Conservation (phyloP, 2,113 vertebrate species). For the Herpetotheres cachinnans region DNA sequence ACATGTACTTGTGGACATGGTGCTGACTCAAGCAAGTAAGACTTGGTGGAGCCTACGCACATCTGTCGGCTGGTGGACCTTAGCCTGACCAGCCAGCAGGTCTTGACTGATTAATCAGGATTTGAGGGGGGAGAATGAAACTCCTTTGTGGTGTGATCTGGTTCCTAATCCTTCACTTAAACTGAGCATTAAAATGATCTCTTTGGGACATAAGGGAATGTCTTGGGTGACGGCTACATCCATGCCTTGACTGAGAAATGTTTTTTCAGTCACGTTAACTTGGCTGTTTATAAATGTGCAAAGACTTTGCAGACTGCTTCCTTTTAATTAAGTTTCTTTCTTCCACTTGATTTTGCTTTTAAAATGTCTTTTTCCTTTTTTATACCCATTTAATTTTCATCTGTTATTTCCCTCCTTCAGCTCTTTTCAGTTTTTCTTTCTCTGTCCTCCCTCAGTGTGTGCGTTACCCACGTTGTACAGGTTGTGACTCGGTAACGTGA, state of each 20-base stretch:
- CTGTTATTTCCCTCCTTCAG: not conserved
- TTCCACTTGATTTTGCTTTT: not conserved
- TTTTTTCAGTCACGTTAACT: not conserved
- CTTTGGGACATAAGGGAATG: not conserved
- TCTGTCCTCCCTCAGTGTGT: not conserved
- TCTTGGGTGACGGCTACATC: not conserved
- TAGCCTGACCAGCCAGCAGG: not conserved
- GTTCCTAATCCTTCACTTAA: not conserved
- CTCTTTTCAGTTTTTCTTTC: not conserved
- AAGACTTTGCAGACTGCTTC: not conserved
- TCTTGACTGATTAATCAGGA: not conserved
- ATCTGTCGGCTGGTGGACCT: fast-evolving
- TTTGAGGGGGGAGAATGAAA: not conserved
- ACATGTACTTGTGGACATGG: fast-evolving
- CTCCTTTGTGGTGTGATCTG: not conserved
- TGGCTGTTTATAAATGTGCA: not conserved
- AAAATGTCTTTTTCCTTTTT: not conserved
- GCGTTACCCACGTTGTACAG: fast-evolving
- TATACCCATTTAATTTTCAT: not conserved
- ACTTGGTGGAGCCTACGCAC: not conserved
- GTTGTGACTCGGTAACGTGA: not conserved
- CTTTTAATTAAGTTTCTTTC: not conserved
- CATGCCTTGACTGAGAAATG: not conserved
- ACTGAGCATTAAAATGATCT: not conserved
- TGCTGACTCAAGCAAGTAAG: not conserved